These are phyloP conservation scores for Gambusia affinis DNA, from an alignment of 2,113 vertebrate genomes.

Conservation along the genomic window DNA sequence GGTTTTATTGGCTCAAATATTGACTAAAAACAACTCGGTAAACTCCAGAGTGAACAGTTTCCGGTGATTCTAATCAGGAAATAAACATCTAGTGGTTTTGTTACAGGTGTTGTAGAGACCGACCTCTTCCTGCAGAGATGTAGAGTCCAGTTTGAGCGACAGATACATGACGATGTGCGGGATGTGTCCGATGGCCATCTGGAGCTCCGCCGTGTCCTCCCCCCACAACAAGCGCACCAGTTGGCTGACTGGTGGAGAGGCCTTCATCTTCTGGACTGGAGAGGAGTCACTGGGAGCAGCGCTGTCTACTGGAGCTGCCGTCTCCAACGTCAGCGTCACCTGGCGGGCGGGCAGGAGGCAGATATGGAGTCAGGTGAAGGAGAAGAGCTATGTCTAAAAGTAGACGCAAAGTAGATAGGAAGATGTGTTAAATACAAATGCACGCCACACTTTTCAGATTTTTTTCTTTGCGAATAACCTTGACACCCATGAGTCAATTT, in stretches of 20 bases:
- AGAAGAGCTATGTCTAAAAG: neutral
- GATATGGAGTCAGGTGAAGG: neutral
- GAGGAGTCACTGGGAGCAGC: constrained; percentile 21
- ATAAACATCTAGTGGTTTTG: neutral
- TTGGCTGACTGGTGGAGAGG: constrained; percentile 79
- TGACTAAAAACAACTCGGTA: too few species aligned
- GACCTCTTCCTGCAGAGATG: constrained; percentile 89
- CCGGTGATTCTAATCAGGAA: neutral
- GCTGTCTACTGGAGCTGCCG: constrained; percentile 58
- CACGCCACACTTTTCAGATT: too few species aligned
- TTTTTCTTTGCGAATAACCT: too few species aligned
- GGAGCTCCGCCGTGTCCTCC: constrained; percentile 78
- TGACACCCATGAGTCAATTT: too few species aligned
- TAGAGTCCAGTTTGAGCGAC: constrained; percentile 86
- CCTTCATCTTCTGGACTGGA: constrained; percentile 48
- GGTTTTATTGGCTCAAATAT: neutral
- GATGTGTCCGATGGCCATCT: constrained; percentile 79
- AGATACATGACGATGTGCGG: constrained; percentile 93
- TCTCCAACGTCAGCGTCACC: constrained; percentile 95
- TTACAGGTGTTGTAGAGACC: constrained; percentile 18
- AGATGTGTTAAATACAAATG: too few species aligned
- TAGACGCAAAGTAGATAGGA: too few species aligned
- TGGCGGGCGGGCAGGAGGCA: constrained; percentile 45
- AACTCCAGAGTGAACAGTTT: neutral
- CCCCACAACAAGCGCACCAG: constrained; percentile 89